phyloP scores from a whole-genome alignment of 2,113 vertebrate genomes.

The Tragulus kanchil region DNA sequence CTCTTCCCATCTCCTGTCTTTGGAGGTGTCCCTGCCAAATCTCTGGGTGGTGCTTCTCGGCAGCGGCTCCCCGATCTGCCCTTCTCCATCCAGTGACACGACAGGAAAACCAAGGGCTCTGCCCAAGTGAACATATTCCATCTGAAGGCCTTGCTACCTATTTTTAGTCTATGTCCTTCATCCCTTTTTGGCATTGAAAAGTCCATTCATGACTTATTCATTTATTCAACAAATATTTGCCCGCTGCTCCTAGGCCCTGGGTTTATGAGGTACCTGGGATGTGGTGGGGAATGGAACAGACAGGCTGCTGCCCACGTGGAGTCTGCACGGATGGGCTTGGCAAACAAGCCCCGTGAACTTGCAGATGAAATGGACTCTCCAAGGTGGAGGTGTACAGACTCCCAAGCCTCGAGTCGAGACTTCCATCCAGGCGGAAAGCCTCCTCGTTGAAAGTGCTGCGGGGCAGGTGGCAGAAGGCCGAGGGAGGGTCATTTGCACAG shows the following conservation, averaged over 20 bases:
- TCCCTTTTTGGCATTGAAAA: conserved; percentile 20
- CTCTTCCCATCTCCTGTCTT: not conserved
- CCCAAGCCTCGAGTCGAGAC: not conserved
- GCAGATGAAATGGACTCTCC: not conserved
- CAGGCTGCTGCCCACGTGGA: not conserved
- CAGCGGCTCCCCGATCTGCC: not conserved
- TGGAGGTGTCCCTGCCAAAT: not conserved
- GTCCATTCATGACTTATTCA: conserved; percentile 59
- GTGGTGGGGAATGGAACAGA: not conserved
- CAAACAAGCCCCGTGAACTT: not conserved
- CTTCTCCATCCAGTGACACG: not conserved
- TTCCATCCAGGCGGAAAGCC: not conserved
- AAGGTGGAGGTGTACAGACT: not conserved
- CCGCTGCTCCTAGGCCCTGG: not conserved
- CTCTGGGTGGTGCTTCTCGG: not conserved
- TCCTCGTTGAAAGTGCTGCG: not conserved
- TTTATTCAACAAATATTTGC: conserved; percentile 68
- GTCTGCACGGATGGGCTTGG: conserved; percentile 33
- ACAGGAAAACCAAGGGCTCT: not conserved
- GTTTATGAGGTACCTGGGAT: conserved; percentile 48
- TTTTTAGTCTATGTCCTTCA: conserved; percentile 39
- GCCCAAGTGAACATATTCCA: not conserved
- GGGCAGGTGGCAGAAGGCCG: not conserved
- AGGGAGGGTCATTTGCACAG: not conserved
- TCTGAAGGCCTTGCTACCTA: not conserved